Conservation (phyloP, 2,888 invertebrate genomes). For the Allophyes oxyacanthae region DNA sequence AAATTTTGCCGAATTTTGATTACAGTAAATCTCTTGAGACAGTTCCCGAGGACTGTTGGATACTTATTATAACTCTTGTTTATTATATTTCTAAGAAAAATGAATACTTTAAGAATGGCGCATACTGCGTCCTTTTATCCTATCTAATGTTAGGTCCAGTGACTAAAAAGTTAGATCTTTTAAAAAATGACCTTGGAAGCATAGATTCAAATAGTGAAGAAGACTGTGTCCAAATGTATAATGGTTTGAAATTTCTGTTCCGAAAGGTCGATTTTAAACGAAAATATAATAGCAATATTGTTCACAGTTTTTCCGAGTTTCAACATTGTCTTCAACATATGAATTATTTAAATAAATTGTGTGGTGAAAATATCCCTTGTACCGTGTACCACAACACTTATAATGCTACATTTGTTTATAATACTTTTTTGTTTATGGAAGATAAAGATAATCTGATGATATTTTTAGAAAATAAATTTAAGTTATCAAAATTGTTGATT, state of each 20-base stretch:
- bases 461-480: slow-evolving; percentile 32
- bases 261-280: slow-evolving; percentile 6
- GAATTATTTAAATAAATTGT: slow-evolving; percentile 65
- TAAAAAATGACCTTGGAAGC: not conserved
- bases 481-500: slow-evolving; percentile 4
- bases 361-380: slow-evolving; percentile 47
- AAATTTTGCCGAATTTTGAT: slow-evolving; percentile 29
- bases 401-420: slow-evolving; percentile 63
- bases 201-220: not conserved
- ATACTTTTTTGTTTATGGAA: slow-evolving; percentile 44
- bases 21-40: not conserved
- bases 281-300: slow-evolving; percentile 15
- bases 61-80: slow-evolving; percentile 53
- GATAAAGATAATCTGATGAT: slow-evolving; percentile 33
- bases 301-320: slow-evolving; percentile 64
- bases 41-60: slow-evolving; percentile 11
- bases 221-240: slow-evolving; percentile 16
- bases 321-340: slow-evolving; percentile 66
- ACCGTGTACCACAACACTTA: slow-evolving; percentile 56
- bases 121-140: slow-evolving; percentile 57
- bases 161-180: not conserved
- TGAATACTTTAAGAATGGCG: slow-evolving; percentile 40
- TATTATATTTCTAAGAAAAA: slow-evolving; percentile 57
- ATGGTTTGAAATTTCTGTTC: slow-evolving; percentile 41
- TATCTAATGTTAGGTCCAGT: slow-evolving; percentile 45